Evolutionary conservation across 2,113 vertebrate genomes (phyloP).

Genomic region (Silurus meridionalis): DNA sequence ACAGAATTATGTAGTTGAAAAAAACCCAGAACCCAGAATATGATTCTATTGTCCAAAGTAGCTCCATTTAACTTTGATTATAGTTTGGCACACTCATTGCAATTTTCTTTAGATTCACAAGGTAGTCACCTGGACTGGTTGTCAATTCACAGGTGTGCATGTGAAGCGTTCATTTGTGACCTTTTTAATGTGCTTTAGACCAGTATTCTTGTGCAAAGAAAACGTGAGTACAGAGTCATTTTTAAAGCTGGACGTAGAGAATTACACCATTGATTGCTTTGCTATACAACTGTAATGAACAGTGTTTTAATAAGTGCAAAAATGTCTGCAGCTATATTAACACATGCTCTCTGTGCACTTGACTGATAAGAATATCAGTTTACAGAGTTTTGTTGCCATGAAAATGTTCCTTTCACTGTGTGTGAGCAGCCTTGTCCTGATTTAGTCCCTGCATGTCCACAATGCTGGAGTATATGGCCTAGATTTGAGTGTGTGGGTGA

Average conservation of each 20-base stretch:
- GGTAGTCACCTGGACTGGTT: no score
- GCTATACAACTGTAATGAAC: not conserved
- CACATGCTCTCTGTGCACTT: not conserved
- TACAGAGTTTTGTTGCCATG: not conserved
- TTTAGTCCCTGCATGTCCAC: constrained; percentile 52
- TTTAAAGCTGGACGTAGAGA: not conserved
- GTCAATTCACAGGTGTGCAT: no score
- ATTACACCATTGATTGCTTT: not conserved
- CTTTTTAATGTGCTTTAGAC: no score
- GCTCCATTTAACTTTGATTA: no score
- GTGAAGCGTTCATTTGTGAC: no score
- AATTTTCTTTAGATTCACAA: no score
- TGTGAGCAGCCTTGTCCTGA: constrained; percentile 49
- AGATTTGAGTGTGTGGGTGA: constrained; percentile 58
- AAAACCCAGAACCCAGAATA: no score
- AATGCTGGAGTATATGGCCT: constrained; percentile 55
- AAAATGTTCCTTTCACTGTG: not conserved
- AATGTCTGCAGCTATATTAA: not conserved
- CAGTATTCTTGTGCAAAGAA: no score
- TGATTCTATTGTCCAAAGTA: no score
- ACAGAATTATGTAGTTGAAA: no score
- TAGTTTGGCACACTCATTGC: no score
- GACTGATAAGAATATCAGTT: not conserved
- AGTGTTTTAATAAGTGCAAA: constrained; percentile 11
- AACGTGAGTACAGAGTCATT: not conserved